Evolutionary conservation across 2,888 invertebrate species (phyloP).

Genomic region (Prosopocoilus inquinatus): DNA sequence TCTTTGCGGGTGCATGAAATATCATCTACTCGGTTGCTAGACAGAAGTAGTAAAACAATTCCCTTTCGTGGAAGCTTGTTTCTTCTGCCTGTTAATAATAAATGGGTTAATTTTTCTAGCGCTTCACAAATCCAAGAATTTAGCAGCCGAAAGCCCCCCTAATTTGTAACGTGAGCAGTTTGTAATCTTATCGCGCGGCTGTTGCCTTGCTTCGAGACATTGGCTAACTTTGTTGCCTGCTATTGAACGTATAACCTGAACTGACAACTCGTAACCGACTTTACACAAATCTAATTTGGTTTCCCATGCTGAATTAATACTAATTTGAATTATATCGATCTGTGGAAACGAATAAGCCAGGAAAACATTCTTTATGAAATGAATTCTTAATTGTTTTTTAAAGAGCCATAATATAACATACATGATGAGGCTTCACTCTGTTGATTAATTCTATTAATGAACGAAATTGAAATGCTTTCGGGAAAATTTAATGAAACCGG

Average conservation of each 20-base stretch:
- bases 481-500: too few relatives aligned
- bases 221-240: slow-evolving; percentile 19
- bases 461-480: too few relatives aligned
- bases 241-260: slow-evolving; percentile 27
- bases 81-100: slow-evolving; percentile 30
- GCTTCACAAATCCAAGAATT: slow-evolving; percentile 21
- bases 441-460: too few relatives aligned
- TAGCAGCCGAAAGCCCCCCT: slow-evolving; percentile 25
- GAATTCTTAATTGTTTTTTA: too few relatives aligned
- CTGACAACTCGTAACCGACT: slow-evolving; percentile 34
- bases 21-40: slow-evolving; percentile 34
- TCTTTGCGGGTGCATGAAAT: slow-evolving; percentile 37
- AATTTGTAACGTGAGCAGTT: slow-evolving; percentile 47
- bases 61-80: slow-evolving; percentile 32
- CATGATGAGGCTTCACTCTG: too few relatives aligned
- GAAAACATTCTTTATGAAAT: too few relatives aligned
- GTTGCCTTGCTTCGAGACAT: slow-evolving; percentile 25
- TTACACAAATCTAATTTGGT: slow-evolving; percentile 38
- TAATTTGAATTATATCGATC: too few relatives aligned
- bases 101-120: slow-evolving; percentile 34
- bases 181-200: slow-evolving; percentile 38
- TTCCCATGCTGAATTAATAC: slow-evolving; percentile 4
- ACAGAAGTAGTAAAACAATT: slow-evolving; percentile 43
- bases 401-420: too few relatives aligned
- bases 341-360: too few relatives aligned